Percentiles rank a stretch among this genome's conserved stretches.
These are phyloP conservation scores for Peromyscus aztecus DNA, from an alignment of 2,797 vertebrate species.

Conservation along the genomic window DNA sequence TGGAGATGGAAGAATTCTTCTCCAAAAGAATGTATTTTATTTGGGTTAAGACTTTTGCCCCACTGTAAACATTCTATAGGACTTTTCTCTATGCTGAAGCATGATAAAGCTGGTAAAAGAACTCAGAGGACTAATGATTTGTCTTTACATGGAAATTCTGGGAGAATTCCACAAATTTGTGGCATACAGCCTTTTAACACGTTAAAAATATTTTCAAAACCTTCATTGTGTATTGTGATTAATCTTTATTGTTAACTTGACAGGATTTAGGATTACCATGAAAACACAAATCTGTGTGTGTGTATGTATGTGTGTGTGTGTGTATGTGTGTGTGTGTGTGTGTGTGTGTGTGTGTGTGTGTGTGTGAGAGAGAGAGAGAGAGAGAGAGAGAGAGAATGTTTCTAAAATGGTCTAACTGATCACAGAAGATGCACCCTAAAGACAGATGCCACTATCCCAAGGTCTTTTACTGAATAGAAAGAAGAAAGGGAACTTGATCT, in stretches of 20 bases:
- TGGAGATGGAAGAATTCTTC: slow-evolving; percentile 4
- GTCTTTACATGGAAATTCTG: slow-evolving; percentile 45
- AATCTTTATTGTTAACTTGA: not conserved
- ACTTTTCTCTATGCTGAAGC: slow-evolving; percentile 5
- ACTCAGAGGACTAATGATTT: slow-evolving; percentile 54
- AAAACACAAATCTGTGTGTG: not conserved
- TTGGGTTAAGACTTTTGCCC: slow-evolving; percentile 52
- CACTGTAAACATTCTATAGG: slow-evolving; percentile 17
- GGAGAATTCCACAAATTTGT: slow-evolving; percentile 30
- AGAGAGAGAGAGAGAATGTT: not conserved
- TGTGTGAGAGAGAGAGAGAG: no score
- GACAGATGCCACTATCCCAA: not conserved
- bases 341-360: no score
- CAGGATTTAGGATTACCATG: not conserved
- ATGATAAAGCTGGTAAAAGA: slow-evolving; percentile 55
- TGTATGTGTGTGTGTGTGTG: no score
- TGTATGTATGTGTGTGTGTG: not conserved
- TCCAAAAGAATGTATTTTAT: slow-evolving; percentile 58
- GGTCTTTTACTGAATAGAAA: not conserved
- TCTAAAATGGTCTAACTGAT: not conserved
- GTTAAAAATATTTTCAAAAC: slow-evolving; percentile 42
- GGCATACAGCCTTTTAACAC: not conserved
- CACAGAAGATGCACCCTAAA: not conserved
- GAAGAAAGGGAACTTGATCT: not conserved
- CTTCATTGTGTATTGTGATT: not conserved